Evolutionary conservation across 1,140 invertebrate species (phyloP).

Genomic region (Littorina saxatilis): DNA sequence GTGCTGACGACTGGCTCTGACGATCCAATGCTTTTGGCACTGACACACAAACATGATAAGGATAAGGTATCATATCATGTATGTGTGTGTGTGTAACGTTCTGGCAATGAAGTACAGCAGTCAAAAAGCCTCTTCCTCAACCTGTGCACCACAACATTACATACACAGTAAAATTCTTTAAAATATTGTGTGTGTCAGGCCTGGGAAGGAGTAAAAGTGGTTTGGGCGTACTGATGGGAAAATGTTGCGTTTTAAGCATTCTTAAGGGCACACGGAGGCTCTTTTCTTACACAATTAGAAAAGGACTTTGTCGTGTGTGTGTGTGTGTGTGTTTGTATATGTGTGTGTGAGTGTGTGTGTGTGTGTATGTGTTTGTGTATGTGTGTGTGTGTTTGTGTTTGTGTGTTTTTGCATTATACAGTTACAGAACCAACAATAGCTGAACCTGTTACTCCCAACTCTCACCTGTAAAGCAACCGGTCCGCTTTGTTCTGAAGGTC

Average conservation of each 20-base stretch:
- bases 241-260: too few species aligned
- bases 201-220: too few species aligned
- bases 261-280: too few species aligned
- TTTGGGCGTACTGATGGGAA: too few species aligned
- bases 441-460: not conserved
- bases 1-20: constrained; percentile 66
- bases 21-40: constrained; percentile 53
- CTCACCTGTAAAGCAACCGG: constrained; percentile 26
- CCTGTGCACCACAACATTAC: too few species aligned
- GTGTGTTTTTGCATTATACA: not conserved
- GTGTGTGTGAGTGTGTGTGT: not conserved
- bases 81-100: not conserved
- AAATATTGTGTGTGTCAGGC: too few species aligned
- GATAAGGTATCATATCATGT: too few species aligned
- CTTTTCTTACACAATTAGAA: too few species aligned
- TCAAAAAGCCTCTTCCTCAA: too few species aligned
- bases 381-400: not conserved
- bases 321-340: not conserved
- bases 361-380: not conserved
- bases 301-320: too few species aligned
- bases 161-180: too few species aligned
- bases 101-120: too few species aligned
- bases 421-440: not conserved
- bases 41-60: constrained; percentile 37
- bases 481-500: constrained; percentile 30